These are phyloP conservation scores for Athripsodes cinereus DNA, from an alignment of 2,888 invertebrate genomes.

Conservation along the genomic window DNA sequence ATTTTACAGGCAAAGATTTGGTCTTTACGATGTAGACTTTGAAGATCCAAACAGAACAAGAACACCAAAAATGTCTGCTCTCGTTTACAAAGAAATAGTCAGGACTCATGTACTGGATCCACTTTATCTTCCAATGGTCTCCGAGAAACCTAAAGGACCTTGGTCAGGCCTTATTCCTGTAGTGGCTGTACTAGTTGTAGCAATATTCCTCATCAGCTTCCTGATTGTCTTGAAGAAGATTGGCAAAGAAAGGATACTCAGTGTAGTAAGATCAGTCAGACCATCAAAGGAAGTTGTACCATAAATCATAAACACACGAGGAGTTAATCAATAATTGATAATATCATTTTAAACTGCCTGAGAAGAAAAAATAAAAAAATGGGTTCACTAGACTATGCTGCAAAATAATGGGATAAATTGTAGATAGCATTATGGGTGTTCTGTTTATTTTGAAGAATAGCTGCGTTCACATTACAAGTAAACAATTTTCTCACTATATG, in stretches of 20 bases:
- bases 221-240: conserved; percentile 26
- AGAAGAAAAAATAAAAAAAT: no score
- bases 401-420: no score
- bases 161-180: conserved; percentile 24
- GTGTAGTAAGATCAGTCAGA: conserved; percentile 17
- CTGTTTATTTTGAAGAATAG: no score
- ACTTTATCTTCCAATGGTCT: conserved; percentile 19
- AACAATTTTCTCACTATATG: no score
- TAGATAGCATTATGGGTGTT: no score
- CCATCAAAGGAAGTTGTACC: conserved; percentile 22
- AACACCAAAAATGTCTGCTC: conserved; percentile 52
- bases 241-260: conserved; percentile 23
- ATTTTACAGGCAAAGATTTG: conserved; percentile 48
- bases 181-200: conserved; percentile 19
- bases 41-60: conserved; percentile 49
- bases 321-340: not conserved
- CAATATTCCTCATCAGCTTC: conserved; percentile 26
- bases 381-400: no score
- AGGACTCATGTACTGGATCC: conserved; percentile 31
- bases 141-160: conserved; percentile 17
- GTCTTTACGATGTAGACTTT: conserved; percentile 59
- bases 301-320: not conserved
- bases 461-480: no score
- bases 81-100: conserved; percentile 42
- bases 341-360: no score